Evolutionary conservation across 2,113 vertebrate species (phyloP), one percentile per base, ranked within the genome.

Genomic region (Rhodinocichla rosea): DNA sequence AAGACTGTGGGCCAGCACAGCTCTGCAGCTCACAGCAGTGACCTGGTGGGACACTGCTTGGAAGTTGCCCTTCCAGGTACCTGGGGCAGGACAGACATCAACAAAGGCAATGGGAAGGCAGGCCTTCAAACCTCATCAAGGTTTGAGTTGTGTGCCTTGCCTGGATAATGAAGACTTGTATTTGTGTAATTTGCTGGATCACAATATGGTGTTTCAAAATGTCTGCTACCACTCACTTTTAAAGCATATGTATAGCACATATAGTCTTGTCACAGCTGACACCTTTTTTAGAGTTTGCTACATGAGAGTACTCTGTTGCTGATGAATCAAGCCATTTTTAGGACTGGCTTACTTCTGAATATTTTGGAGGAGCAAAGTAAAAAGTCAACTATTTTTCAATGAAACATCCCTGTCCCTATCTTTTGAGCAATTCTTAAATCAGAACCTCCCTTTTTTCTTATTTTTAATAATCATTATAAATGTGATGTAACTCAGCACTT

Each of bases 241-340:
- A 74, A 83, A 93, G 68, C 88, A 53, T 97, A 87, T 91, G 74
- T 82, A 78, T 59, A 78, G 60, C 52, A 27, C 63, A 90, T 83
- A 83, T 4, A 92, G 83, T 32, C 79, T 89, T 90, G 83, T 94
- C 92, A 78, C 60, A 92, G 88, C 83, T 94, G 94, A 97, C 92
- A 94, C 83, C 76, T 92, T 93, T 93, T 94, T 95, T 92, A 70
- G 68, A 80, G 74, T 86, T 90, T 90, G 79, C 76, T 83, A 76
- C 71, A 55, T 60, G 59, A 73, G 57, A 95, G 75, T 91, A 74
- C 85, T 87, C 81, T 63, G 75, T 64, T 91, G 76, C 47, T 96
- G 80, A 79, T 83, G 82, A 87, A 93, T 90, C 90, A 88, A 96
- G 68, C 64, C 91, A 84, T 80, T 94, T 89, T 90, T 87, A 83